A percentile compares a stretch with the other conserved stretches of the same genome.
Evolutionary conservation across 23 tunicate species (phyloP).

Genomic region (Trididemnum miniatum): DNA sequence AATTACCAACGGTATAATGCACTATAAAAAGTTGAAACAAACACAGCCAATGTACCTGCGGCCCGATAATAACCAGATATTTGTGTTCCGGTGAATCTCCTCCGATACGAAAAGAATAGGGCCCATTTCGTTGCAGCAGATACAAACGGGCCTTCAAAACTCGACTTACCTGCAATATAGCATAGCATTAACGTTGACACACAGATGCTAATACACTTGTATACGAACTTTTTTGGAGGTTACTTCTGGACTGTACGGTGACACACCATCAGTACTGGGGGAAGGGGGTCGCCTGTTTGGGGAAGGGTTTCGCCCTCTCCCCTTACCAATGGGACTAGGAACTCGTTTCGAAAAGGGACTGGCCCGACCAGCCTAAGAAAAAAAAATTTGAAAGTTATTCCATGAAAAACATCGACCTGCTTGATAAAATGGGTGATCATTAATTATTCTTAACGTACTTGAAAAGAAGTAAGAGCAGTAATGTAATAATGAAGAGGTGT

Average conservation of each 20-base stretch:
- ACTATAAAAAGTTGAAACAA: no score
- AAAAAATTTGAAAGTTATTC: no score
- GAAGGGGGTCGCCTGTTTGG: constrained; percentile 88
- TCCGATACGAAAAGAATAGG: constrained; percentile 90
- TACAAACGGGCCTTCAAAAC: constrained; percentile 82
- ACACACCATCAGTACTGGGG: constrained; percentile 84
- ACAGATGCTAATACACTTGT: no score
- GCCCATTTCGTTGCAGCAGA: constrained; percentile 91
- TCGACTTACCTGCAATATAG: constrained; percentile 63
- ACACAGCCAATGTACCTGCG: constrained; percentile 77
- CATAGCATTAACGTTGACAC: no score
- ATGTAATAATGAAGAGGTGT: no score
- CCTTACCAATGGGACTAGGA: constrained; percentile 63
- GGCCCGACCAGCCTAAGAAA: constrained; percentile 68
- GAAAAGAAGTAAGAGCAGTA: no score
- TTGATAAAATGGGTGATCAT: no score
- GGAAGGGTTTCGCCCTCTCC: constrained; percentile 82
- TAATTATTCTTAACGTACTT: no score
- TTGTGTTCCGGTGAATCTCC: constrained; percentile 94
- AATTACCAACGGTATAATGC: no score
- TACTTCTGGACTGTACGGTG: constrained; percentile 88
- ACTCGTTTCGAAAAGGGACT: constrained; percentile 70
- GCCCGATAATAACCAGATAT: constrained; percentile 77
- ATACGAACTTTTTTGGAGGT: constrained; percentile 84
- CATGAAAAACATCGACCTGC: no score